phyloP scores from a whole-genome alignment of 2,888 invertebrate species.

The Halictus quadricinctus region DNA sequence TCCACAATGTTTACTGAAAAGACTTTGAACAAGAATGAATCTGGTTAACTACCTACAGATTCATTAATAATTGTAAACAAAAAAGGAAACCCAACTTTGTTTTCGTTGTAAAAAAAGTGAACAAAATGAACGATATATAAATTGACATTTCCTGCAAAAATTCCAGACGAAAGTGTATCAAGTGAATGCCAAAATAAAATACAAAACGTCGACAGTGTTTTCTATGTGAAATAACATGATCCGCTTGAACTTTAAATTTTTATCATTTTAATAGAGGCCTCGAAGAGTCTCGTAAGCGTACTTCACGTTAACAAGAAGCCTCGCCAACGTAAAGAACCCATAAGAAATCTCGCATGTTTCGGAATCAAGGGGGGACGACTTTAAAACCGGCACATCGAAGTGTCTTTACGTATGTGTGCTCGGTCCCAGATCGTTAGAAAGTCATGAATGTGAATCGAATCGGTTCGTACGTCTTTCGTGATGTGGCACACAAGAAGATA shows the following conservation, averaged over 20 bases:
- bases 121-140: not conserved
- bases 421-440: conserved; percentile 75
- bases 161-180: not conserved
- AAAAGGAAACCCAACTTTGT: not conserved
- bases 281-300: not conserved
- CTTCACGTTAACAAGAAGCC: conserved; percentile 40
- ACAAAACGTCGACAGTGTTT: not conserved
- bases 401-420: conserved; percentile 32
- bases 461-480: conserved; percentile 73
- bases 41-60: too few relatives aligned
- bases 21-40: too few relatives aligned
- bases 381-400: conserved; percentile 28
- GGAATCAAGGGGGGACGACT: conserved; percentile 7
- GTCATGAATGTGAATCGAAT: conserved; percentile 74
- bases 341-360: conserved; percentile 25
- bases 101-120: not conserved
- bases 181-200: not conserved
- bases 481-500: conserved; percentile 69
- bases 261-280: not conserved
- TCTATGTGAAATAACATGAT: not conserved
- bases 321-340: conserved; percentile 20
- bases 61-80: not conserved
- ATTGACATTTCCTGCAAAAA: not conserved
- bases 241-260: not conserved
- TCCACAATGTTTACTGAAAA: too few relatives aligned